Conservation (phyloP, 2,113 vertebrate species). For the Macrotus californicus region DNA sequence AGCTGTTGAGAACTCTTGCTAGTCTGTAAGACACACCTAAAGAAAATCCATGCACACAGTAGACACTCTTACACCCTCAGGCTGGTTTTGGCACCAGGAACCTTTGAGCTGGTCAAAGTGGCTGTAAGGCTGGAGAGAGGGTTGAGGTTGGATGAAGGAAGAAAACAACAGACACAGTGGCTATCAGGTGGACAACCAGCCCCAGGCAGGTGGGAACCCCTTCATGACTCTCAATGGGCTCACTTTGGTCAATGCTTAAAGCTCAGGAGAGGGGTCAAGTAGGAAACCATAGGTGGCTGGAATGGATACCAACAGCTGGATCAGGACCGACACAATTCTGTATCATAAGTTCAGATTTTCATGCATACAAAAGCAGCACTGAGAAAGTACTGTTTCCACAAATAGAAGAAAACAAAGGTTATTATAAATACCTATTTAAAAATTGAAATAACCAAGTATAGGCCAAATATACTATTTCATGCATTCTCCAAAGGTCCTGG, state of each 20-base stretch:
- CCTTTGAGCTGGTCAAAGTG: background rate
- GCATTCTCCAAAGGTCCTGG: background rate
- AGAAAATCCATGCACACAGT: background rate
- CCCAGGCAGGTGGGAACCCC: background rate
- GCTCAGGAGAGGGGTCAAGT: background rate
- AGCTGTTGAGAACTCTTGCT: background rate
- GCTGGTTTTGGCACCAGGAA: background rate
- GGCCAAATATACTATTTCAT: background rate
- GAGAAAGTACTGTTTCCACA: background rate
- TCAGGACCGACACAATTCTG: background rate
- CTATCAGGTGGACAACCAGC: background rate
- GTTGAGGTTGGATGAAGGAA: background rate
- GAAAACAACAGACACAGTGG: background rate
- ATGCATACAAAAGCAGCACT: background rate
- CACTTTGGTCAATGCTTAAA: background rate
- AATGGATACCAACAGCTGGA: background rate
- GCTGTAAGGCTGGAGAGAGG: background rate
- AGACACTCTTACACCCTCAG: background rate
- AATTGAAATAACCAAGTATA: background rate
- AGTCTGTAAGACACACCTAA: background rate
- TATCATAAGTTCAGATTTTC: background rate
- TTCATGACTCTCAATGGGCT: background rate
- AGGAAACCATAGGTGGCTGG: background rate
- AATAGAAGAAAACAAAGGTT: background rate
- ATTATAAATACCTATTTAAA: conserved; percentile 11